Evolutionary conservation across 2,113 vertebrate species (phyloP), one percentile per base, ranked within the genome.

Genomic region (Petrocephalus zakoni): DNA sequence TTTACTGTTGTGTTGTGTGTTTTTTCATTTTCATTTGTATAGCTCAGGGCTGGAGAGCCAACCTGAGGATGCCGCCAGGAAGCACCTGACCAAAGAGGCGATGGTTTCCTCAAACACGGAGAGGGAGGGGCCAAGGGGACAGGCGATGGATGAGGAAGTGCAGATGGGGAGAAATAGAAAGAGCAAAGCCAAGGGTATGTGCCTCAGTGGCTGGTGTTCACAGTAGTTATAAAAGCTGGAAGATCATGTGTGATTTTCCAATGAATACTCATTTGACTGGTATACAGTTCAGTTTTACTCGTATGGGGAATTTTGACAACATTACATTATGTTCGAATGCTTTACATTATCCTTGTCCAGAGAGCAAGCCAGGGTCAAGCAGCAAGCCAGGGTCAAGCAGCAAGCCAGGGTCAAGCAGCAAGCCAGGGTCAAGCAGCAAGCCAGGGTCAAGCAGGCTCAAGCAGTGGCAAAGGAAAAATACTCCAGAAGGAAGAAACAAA

Each of bases 141-240:
- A 85, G 88, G 17, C 89, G 87, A 91, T 91, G 25, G 91, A 93
- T 25, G 92, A 90, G 11, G 6, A 82, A 29, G 94, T 94, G 52
- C 90, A 91, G 47, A 93, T 95, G 56, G 91, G 91, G 86, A 97
- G 94, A 88, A 98, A 96, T 89, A 99, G 97, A 92, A 97, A 96
- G 92, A 98, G 96, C 93, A 91, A 87, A 68, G 97, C 95, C 92
- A 94, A 96, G 93, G 96, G 97, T 94, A 90, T 90, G 84, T 89
- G 37, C 46, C 56, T 25, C 22, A 52, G 8, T 51, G 25, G 34
- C 13, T 4, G 37, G 2, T 42, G 19, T 75, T 34, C 1, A 83
- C 86, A 49, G 11, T 42, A 37, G 46, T 4, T 22, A 22, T 21
- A 19, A 42, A 42, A 37, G 15, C 72, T 42, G 17, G 72, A 2